Conservation (phyloP, 2,888 invertebrate genomes). For the Polydrusus tereticollis region DNA sequence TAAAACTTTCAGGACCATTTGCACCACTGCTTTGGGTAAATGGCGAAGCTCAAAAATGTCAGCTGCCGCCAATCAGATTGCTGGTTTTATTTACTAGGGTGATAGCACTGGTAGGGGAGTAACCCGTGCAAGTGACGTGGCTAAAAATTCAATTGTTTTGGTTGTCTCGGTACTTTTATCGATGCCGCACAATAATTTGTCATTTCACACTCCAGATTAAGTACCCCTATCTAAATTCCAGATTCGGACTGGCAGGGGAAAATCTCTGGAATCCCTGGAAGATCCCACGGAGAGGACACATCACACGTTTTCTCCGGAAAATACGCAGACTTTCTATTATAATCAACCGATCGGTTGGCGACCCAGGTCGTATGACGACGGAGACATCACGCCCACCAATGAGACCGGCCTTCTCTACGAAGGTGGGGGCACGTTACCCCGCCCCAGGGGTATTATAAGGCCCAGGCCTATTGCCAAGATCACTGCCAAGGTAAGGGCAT, state of each 20-base stretch:
- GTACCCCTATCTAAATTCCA: constrained; percentile 64
- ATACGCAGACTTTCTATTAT: constrained; percentile 72
- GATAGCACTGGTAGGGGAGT: too few species aligned
- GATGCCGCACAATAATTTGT: too few species aligned
- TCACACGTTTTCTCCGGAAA: constrained; percentile 73
- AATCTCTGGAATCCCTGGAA: constrained; percentile 87
- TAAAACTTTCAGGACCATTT: too few species aligned
- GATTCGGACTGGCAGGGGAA: constrained; percentile 87
- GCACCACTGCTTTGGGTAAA: too few species aligned
- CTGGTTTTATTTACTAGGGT: too few species aligned
- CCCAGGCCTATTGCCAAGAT: constrained; percentile 87
- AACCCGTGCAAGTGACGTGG: too few species aligned
- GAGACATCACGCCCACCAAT: constrained; percentile 91
- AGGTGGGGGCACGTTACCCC: constrained; percentile 88
- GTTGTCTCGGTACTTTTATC: too few species aligned
- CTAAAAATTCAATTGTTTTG: too few species aligned
- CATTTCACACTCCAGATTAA: neutral
- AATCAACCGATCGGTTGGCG: constrained; percentile 67
- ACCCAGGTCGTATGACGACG: constrained; percentile 84
- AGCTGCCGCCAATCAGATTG: too few species aligned
- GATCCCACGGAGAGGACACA: constrained; percentile 79
- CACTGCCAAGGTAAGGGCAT: constrained; percentile 68
- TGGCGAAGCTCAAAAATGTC: too few species aligned
- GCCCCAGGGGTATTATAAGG: constrained; percentile 84
- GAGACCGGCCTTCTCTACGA: constrained; percentile 72